A percentile compares a stretch with the other conserved stretches of the same genome.
These are phyloP conservation scores for Chrosomus eos DNA, from an alignment of 2,797 vertebrate genomes.

Conservation along the genomic window DNA sequence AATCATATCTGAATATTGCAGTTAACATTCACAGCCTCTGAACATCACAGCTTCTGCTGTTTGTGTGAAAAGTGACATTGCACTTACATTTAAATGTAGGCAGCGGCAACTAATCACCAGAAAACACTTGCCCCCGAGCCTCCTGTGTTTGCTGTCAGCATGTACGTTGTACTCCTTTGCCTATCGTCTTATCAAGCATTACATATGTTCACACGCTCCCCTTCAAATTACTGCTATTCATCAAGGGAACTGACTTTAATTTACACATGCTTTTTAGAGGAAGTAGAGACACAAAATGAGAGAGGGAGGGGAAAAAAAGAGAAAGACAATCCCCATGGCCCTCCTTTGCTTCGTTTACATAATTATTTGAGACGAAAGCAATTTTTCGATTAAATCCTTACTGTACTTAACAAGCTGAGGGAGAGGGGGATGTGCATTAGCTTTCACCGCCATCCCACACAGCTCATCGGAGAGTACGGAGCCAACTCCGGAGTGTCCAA, in stretches of 20 bases:
- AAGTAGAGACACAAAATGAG: slow-evolving; percentile 34
- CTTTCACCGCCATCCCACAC: slow-evolving; percentile 32
- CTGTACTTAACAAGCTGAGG: slow-evolving; percentile 60
- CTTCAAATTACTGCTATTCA: slow-evolving; percentile 41
- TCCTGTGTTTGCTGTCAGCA: slow-evolving; percentile 3
- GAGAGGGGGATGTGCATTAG: slow-evolving; percentile 51
- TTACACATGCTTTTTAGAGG: slow-evolving; percentile 47
- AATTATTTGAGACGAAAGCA: slow-evolving; percentile 49
- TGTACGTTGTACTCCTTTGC: not conserved
- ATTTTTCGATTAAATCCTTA: slow-evolving; percentile 53
- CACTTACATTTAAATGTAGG: slow-evolving; percentile 8
- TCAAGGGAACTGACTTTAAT: slow-evolving; percentile 44
- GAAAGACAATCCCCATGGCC: slow-evolving; percentile 29
- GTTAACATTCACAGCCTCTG: slow-evolving; percentile 24
- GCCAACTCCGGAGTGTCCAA: slow-evolving; percentile 49
- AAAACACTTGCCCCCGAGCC: slow-evolving; percentile 11
- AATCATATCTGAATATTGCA: slow-evolving; percentile 23
- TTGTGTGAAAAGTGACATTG: slow-evolving; percentile 6
- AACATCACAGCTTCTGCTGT: slow-evolving; percentile 18
- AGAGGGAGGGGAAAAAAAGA: not conserved
- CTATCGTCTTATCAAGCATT: slow-evolving; percentile 47
- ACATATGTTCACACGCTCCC: slow-evolving; percentile 42
- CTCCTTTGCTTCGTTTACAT: slow-evolving; percentile 52
- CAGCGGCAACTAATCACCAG: slow-evolving; percentile 19
- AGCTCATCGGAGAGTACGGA: slow-evolving; percentile 38